Evolutionary conservation across 2,888 invertebrate species (phyloP), one percentile per base, ranked within the genome.

Genomic region (Catocala fraxini): DNA sequence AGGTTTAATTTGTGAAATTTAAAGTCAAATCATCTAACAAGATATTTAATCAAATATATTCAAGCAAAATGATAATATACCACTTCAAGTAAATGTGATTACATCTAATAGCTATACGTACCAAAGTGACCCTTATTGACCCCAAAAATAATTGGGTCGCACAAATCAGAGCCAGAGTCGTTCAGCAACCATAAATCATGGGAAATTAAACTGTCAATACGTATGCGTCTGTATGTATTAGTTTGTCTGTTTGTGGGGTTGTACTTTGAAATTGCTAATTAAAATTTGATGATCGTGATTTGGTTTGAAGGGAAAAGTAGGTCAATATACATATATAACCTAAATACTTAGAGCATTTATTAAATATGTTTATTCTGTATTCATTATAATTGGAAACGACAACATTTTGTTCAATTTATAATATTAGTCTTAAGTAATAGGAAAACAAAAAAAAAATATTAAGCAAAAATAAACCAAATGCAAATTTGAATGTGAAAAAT

Each of bases 151-250:
- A 78, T 77, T 74, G 65, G 80, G 80, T 79, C 76, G 72, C 67
- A 73, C 73, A 70, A 68, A 75, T 77, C 71, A 66, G 73, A 75
- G 70, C 68, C 72, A 63, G 54, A 59, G 47, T 48, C 54, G 59
- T 51, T 69, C 59, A 65, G 64, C 59, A 70, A 64, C 73, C 80
- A 84, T 87, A 84, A 86, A 87, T 87, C 85, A 85, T 72, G 62
- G 63, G 65, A 80, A 84, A 86, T 85, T 83, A 85, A 77, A 71
- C 78, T 85, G 84, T 83, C 83, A 80, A 77, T 81, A 75, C 63
- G 63, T 63, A 75, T 35, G 33, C 34, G 12, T 43, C 42, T 52
- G 10, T 51, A 55, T 51, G 33, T 51, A 35, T 25, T 5, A 34
- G 12, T 46, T 42, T 53, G 39, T 51, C 4, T 43, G n/a, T 46